Evolutionary conservation across 2,888 invertebrate species (phyloP), one percentile per base, ranked within the genome.

Genomic region (Ochropleura plecta): DNA sequence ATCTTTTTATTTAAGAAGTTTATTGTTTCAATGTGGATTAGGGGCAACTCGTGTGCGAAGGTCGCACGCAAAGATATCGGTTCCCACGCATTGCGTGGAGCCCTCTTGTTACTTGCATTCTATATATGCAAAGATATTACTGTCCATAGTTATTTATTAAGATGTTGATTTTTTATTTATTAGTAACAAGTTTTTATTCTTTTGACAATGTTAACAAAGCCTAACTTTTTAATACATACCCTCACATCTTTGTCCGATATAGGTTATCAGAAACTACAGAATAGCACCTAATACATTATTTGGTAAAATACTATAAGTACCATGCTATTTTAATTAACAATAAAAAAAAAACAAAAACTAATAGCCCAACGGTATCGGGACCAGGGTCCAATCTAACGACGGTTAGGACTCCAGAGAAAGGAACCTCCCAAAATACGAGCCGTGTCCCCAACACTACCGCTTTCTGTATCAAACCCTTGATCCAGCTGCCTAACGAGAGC

Each of bases 1-100:
- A 79, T 75, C 18, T 79, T 79, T 71, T 81, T 59, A 49, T 77
- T 77, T 55, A 68, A 59, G 40, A 62, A 46, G 9, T 77, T 53
- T 9, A 30, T 71, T 63, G 62, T 51, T 80, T 73, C 7, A 49
- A 20, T 71, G 51, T 53, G 59, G 55, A 70, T 78, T 57, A 40
- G 44, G 64, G 30, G 20, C 14, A 53, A 63, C 3, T 9, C 68
- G 14, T 49, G 18, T 53, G 67, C 49, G 40, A 55, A 73, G 42
- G 64, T 53, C 63, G 30, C 79, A 73, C 53, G 65, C 40, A 55
- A 51, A 20, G 30, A 14, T 12, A 46, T 44, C 12, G 20, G 51
- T 48, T 57, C 12, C 12, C 40, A n/a, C 16, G 16, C 46, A 30
- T 60, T n/a, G 42, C 57, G 48, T 60, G 59, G 42, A 16, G n/a